Evolutionary conservation across 92 coral and sea anemone genomes (phyloP), one percentile per base, ranked within the genome.

Genomic region (Umimayanthus kanabou): DNA sequence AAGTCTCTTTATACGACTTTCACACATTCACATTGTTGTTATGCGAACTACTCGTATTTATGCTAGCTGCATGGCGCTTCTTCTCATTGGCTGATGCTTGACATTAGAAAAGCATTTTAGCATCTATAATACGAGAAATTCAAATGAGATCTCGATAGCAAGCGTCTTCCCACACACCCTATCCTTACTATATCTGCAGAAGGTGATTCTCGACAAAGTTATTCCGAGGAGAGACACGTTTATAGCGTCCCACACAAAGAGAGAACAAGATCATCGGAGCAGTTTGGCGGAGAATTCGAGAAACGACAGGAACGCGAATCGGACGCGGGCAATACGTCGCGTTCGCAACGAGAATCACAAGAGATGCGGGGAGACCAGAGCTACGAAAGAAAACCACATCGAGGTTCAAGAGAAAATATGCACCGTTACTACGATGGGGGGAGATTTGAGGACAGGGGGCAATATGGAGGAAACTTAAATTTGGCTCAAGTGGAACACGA

Each of bases 121-220:
- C 87, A 83, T 83, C 87, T 28, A 83, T 83, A 83, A 83, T 83
- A 43, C 76, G 66, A 45, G 87, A 83, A 70, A 83, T 83, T 83
- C 79, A 83, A 83, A 83, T 83, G 87, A 83, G 87, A 69, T 70
- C 43, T 70, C 78, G 26, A 16, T 50, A 61, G 66, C n/a, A 70
- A 83, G 87, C 87, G 87, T 83, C 87, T 73, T 83, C 65, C 77
- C 87, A 83, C 87, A 83, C 87, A 83, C 87, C 87, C 79, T 83
- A 70, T 83, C 87, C 73, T 45, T 83, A 45, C 87, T 83, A 83
- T 83, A 15, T 67, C 78, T 71, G 87, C 87, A 83, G 87, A 83
- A 70, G 71, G 87, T 83, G 87, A 83, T n/a, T 83, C 87, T 20
- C 20, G 76, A 23, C 76, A 83, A 70, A 83, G 45, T 83, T 70